Base-by-base conservation (phyloP, 2,888 invertebrate genomes). In the Hoplodrina blanda region DNA sequence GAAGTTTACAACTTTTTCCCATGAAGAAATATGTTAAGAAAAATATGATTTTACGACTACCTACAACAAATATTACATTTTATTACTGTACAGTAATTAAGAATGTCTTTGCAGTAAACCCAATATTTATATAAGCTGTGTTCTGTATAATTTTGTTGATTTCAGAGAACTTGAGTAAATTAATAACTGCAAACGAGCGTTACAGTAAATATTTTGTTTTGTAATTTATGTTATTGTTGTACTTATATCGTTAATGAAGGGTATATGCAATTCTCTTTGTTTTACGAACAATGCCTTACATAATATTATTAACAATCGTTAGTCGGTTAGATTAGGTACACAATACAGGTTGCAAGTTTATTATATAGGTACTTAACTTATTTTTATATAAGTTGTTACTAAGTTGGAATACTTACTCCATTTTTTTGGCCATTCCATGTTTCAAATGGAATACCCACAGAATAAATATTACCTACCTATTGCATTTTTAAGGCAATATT, bases 171-270 rank as follows among this genome's bases (percentile, higher is more conserved):
- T 73, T 72, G 59, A 67, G 50, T 63, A 81, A 70, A 82, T 77
- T 61, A 61, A 74, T 81, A 72, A 77, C 49, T 69, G 62, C 61
- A 69, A 55, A 57, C 41, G 60, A 69, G 30, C 63, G 57, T 73
- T 73, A 62, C 41, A 69, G 54, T 55, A 69, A 81, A 72, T 73
- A 81, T 69, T 70, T 71, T 75, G n/a, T 73, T 73, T 55, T 55
- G 62, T 80, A 62, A 78, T 72, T 78, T 72, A 80, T 76, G 54
- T 25, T 59, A 60, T 62, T 59, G 53, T 73, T 73, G 60, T 60
- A 54, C 25, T 59, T 66, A 62, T 75, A 64, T 53, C 62, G 37
- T 30, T 61, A 78, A 73, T 69, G 66, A 71, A 75, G 81, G 74
- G 55, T 71, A 59, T 44, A 56, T 62, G 62, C 54, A 55, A 55